A percentile compares a stretch with the other conserved stretches of the same genome.
Conservation (phyloP, 1,140 invertebrate genomes). For the Bactericera cockerelli region DNA sequence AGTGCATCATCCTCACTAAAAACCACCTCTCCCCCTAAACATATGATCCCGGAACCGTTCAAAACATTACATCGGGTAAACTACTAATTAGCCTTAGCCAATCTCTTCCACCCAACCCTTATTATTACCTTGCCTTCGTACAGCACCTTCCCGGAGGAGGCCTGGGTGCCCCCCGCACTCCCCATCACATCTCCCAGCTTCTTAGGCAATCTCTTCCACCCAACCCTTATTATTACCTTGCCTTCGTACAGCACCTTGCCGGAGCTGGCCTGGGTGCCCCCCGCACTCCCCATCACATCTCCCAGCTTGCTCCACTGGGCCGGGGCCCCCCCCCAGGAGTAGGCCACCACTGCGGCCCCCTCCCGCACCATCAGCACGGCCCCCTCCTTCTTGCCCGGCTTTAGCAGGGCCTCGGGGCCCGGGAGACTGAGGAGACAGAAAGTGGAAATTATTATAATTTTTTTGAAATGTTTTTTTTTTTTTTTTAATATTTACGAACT, state of each 20-base stretch:
- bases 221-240: conserved; percentile 40
- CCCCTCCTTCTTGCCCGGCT: conserved; percentile 67
- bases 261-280: conserved; percentile 38
- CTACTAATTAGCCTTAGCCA: no score
- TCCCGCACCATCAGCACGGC: conserved; percentile 72
- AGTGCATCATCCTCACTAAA: no score
- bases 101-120: no score
- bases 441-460: conserved; percentile 15
- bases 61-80: no score
- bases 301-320: conserved; percentile 72
- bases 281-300: conserved; percentile 66
- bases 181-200: conserved; percentile 83
- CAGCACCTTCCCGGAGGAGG: conserved; percentile 50
- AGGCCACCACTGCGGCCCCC: conserved; percentile 53
- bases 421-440: conserved; percentile 42
- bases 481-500: no score
- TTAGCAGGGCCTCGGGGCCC: conserved; percentile 51
- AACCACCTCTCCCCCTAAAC: no score
- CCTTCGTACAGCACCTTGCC: conserved; percentile 70
- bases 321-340: conserved; percentile 56
- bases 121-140: conserved; percentile 62
- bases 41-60: no score
- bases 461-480: background rate
- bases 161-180: conserved; percentile 41
- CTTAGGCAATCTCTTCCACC: conserved; percentile 55